Evolutionary conservation across 1,140 invertebrate genomes (phyloP), one percentile per base, ranked within the genome.

Genomic region (Helicoverpa armigera): DNA sequence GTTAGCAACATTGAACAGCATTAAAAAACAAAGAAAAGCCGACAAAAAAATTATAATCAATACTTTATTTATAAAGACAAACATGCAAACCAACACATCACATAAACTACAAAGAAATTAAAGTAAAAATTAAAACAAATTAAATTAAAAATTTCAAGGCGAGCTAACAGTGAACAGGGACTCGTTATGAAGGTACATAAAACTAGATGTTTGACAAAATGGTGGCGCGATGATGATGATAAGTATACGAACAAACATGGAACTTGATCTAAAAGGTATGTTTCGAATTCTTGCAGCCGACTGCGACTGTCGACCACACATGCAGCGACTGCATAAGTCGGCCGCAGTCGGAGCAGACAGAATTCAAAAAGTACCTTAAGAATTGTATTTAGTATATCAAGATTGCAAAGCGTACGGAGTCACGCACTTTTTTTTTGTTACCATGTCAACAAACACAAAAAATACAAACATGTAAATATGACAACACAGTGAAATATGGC

Each of bases 91-190:
- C 54, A 82, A 70, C n/a, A 67, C 65, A 48, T 80, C 43, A 56
- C 50, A 63, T 29, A 67, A 48, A 67, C 65, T 67, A 69, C 18
- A 69, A 48, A 69, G 65, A 69, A 69, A 69, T 16, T 48, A 69
- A 9, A 69, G 23, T 78, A 79, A 70, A 79, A 77, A 65, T 70
- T 48, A 74, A 81, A 69, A 73, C 72, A 56, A 83, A 82, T 70
- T 69, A 82, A 78, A 75, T 63, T 73, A 81, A 61, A 79, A 75
- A 70, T 43, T 79, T 69, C 35, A 69, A n/a, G 3, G 16, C 18
- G 73, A 63, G 29, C n/a, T 65, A 13, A 4, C 4, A 31, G 7
- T 35, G 14, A 3, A 7, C 7, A 16, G n/a, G 16, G n/a, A 56
- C 54, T 56, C n/a, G 54, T 4, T 43, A 43, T 43, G 35, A 43